A percentile compares a stretch with the other conserved stretches of the same genome.
phyloP scores from a whole-genome alignment of 1,140 invertebrate genomes.

The Drosophila albomicans region DNA sequence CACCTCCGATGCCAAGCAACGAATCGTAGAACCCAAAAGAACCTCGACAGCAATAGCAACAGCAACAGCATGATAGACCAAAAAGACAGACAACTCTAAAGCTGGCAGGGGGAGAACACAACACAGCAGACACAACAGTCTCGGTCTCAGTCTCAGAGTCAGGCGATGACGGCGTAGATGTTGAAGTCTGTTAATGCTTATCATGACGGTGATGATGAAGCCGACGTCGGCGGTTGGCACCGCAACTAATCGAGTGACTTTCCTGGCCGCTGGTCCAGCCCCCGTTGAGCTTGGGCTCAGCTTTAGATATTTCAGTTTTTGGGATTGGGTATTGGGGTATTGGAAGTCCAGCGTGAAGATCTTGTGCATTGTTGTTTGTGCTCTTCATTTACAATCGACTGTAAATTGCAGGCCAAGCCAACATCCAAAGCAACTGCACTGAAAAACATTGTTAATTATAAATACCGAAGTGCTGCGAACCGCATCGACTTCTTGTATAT shows the following conservation, averaged over 20 bases:
- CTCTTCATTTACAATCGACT: conserved; percentile 72
- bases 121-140: conserved; percentile 24
- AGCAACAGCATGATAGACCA: conserved; percentile 63
- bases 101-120: conserved; percentile 1
- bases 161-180: conserved; percentile 75
- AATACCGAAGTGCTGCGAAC: conserved; percentile 38
- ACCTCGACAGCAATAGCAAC: conserved; percentile 9
- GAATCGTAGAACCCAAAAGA: conserved; percentile 52
- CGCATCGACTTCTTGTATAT: conserved; percentile 55
- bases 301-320: background rate
- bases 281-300: conserved; percentile 29
- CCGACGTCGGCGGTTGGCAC: conserved; percentile 69
- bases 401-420: conserved; percentile 59
- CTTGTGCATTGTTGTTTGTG: conserved; percentile 70
- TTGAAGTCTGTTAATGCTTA: conserved; percentile 73
- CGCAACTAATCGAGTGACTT: conserved; percentile 75
- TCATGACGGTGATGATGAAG: conserved; percentile 70
- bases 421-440: conserved; percentile 39
- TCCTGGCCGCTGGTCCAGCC: conserved; percentile 53
- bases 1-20: conserved; percentile 55
- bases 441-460: conserved; percentile 69
- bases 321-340: conserved; percentile 1
- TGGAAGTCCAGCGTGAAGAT: conserved; percentile 28
- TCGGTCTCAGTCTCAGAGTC: background rate
- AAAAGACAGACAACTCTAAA: conserved; percentile 32